Percentiles rank a stretch among this genome's conserved stretches.
phyloP scores from a whole-genome alignment of 2,888 invertebrate species.

The Chymomyza amoena region DNA sequence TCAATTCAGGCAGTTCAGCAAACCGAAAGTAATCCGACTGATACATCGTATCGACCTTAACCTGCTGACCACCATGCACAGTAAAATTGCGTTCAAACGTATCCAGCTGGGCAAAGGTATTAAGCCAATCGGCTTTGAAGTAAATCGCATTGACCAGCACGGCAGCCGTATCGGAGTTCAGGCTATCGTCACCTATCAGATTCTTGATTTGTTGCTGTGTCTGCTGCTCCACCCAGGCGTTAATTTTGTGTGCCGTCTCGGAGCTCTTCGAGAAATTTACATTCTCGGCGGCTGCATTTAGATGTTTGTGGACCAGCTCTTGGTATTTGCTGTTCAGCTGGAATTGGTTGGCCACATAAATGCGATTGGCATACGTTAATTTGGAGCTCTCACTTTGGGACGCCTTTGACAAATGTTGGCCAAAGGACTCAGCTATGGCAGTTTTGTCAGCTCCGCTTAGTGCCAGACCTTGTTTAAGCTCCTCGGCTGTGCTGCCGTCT shows the following conservation, averaged over 20 bases:
- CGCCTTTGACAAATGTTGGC: conserved; percentile 23
- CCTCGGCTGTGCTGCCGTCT: conserved; percentile 76
- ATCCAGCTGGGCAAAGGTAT: conserved; percentile 81
- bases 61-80: conserved; percentile 79
- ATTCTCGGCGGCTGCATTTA: conserved; percentile 82
- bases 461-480: conserved; percentile 29
- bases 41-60: conserved; percentile 84
- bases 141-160: conserved; percentile 90
- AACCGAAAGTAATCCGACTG: conserved; percentile 79
- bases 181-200: conserved; percentile 82
- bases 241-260: conserved; percentile 82
- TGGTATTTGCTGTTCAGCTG: conserved; percentile 81
- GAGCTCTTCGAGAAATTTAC: conserved; percentile 81
- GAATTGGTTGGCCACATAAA: conserved; percentile 82
- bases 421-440: conserved; percentile 42
- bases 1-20: conserved; percentile 77
- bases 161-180: conserved; percentile 80
- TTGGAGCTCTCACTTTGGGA: conserved; percentile 22
- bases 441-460: conserved; percentile 29
- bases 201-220: conserved; percentile 90
- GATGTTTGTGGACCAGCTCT: conserved; percentile 81
- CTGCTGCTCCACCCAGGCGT: conserved; percentile 87
- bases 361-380: conserved; percentile 84
- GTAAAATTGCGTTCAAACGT: conserved; percentile 84
- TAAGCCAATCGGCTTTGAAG: conserved; percentile 87